A percentile compares a stretch with the other conserved stretches of the same genome.
These are phyloP conservation scores for Napeogenes sylphis DNA, from an alignment of 2,888 invertebrate genomes.

Conservation along the genomic window DNA sequence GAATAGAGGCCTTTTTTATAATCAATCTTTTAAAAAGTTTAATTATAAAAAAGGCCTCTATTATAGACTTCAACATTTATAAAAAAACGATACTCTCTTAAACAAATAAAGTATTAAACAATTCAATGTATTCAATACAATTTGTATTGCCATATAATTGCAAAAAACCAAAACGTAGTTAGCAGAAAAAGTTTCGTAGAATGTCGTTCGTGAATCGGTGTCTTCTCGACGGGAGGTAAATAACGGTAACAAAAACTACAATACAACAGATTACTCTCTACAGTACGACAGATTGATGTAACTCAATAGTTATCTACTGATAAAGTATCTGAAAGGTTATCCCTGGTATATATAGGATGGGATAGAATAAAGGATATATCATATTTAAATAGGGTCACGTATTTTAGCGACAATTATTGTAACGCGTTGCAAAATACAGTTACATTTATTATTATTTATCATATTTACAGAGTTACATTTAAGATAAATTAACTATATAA, in stretches of 20 bases:
- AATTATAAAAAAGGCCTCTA: no score
- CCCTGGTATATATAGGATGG: neutral
- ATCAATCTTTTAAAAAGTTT: no score
- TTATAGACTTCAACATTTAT: no score
- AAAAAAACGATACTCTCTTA: no score
- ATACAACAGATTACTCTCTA: constrained; percentile 15
- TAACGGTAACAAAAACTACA: constrained; percentile 44
- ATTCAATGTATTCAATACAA: neutral
- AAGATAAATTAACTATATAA: no score
- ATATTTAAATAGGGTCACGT: neutral
- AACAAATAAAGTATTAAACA: neutral
- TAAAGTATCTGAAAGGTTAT: constrained; percentile 3
- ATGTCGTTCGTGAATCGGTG: constrained; percentile 14
- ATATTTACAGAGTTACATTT: no score
- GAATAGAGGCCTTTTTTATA: no score
- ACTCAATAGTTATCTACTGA: neutral
- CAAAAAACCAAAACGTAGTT: no score
- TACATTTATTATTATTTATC: no score
- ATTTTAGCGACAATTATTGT: neutral
- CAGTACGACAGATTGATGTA: constrained; percentile 15
- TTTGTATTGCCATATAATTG: no score
- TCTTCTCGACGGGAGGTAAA: constrained; percentile 42
- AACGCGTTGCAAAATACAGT: no score
- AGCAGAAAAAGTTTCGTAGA: neutral
- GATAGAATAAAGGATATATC: no score